Conservation (phyloP, 2,797 vertebrate genomes). For the Psittacula echo region DNA sequence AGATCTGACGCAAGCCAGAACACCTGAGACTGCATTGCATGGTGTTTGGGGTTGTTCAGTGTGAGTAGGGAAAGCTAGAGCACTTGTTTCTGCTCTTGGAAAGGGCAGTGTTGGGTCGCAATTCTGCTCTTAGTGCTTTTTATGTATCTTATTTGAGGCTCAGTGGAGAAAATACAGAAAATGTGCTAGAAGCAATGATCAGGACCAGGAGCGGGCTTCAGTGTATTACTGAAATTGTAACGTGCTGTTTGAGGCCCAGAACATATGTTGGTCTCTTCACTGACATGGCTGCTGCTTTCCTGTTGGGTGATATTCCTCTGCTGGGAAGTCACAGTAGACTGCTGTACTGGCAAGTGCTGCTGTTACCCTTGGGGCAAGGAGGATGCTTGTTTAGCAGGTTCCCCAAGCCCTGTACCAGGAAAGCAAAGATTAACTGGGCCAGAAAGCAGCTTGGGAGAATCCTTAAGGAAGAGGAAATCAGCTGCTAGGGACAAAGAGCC, state of each 20-base stretch:
- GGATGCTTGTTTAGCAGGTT: neutral
- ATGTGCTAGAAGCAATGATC: neutral
- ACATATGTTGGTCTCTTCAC: neutral
- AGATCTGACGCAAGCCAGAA: neutral
- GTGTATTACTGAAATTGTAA: neutral
- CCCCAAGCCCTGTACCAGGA: neutral
- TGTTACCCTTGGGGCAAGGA: neutral
- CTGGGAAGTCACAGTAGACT: rapidly evolving
- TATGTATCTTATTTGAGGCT: neutral
- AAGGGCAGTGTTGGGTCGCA: neutral
- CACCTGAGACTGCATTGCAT: rapidly evolving
- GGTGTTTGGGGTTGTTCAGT: rapidly evolving
- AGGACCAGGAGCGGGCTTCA: neutral
- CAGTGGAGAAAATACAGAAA: neutral
- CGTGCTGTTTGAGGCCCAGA: neutral
- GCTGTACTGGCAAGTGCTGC: neutral
- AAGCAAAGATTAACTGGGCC: neutral
- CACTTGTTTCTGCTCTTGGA: neutral
- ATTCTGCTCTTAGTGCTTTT: neutral
- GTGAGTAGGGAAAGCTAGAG: neutral
- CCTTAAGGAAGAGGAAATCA: slow-evolving; percentile 1
- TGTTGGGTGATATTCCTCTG: rapidly evolving
- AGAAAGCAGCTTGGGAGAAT: neutral
- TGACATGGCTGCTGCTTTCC: neutral
- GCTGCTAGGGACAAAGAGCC: neutral